Evolutionary conservation across 1,140 invertebrate species (phyloP).

Genomic region (Drosophila nigrodunni): DNA sequence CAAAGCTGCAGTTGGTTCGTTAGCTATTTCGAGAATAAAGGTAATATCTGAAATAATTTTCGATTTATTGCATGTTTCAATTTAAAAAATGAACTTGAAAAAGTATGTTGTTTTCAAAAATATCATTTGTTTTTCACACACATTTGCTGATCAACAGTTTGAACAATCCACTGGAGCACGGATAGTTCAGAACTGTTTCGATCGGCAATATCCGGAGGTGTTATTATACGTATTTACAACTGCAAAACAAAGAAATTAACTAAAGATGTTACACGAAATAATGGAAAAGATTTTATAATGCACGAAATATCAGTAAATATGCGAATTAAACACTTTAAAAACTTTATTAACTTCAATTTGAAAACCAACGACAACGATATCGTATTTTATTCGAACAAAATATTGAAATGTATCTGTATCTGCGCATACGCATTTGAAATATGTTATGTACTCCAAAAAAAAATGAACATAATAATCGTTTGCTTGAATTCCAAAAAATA

Average conservation of each 20-base stretch:
- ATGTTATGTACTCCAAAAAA: conserved; percentile 71
- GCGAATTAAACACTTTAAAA: conserved; percentile 46
- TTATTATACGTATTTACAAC: conserved; percentile 46
- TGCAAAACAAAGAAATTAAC: conserved; percentile 41
- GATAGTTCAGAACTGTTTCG: conserved; percentile 41
- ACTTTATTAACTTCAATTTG: conserved; percentile 54
- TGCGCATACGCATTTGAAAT: conserved; percentile 77
- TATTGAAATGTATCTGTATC: conserved; percentile 80
- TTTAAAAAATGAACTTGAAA: conserved; percentile 16
- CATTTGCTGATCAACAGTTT: conserved; percentile 25
- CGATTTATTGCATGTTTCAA: conserved; percentile 49
- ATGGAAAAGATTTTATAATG: conserved; percentile 26
- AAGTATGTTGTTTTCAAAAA: conserved; percentile 1
- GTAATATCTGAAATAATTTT: conserved; percentile 49
- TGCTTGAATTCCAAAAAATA: conserved; percentile 82
- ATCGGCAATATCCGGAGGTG: conserved; percentile 4
- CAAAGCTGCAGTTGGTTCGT: conserved; percentile 73
- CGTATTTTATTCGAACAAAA: conserved; percentile 77
- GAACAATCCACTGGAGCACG: conserved; percentile 72
- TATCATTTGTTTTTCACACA: neutral
- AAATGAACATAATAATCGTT: conserved; percentile 79
- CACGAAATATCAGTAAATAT: conserved; percentile 38
- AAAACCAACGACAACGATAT: conserved; percentile 67
- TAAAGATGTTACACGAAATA: conserved; percentile 28
- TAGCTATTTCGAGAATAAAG: conserved; percentile 11